Evolutionary conservation across 2,888 invertebrate species (phyloP).

Genomic region (Nezara viridula): DNA sequence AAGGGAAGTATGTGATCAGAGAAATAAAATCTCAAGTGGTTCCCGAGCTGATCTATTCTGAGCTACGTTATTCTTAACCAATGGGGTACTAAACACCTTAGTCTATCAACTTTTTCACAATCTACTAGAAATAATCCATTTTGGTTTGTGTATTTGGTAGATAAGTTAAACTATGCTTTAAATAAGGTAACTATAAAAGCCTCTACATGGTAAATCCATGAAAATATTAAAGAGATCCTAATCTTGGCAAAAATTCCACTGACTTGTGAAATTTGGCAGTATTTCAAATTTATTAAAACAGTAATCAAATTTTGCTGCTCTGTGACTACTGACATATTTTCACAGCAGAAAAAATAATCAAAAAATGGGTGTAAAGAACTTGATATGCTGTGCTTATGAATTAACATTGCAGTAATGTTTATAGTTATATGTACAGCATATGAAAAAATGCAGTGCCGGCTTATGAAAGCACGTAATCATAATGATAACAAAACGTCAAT

Average conservation of each 20-base stretch:
- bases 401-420: constrained; percentile 8
- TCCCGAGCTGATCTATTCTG: constrained; percentile 20
- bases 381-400: constrained; percentile 14
- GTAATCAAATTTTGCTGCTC: constrained; percentile 16
- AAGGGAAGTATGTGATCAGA: background rate
- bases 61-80: constrained; percentile 36
- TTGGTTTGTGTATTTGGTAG: background rate
- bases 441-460: background rate
- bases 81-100: constrained; percentile 2
- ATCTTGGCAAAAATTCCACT: background rate
- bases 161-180: background rate
- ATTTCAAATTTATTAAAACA: constrained; percentile 1
- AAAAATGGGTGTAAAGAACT: background rate
- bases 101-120: constrained; percentile 8
- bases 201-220: background rate
- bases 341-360: background rate
- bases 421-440: constrained; percentile 18
- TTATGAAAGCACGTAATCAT: constrained; percentile 14
- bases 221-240: background rate
- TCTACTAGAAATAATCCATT: background rate
- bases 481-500: background rate
- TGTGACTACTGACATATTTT: constrained; percentile 33
- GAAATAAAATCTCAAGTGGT: constrained; percentile 13
- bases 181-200: background rate
- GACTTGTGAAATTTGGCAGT: constrained; percentile 5